phyloP scores from a whole-genome alignment of 2,888 invertebrate species.

The Bibio marci region DNA sequence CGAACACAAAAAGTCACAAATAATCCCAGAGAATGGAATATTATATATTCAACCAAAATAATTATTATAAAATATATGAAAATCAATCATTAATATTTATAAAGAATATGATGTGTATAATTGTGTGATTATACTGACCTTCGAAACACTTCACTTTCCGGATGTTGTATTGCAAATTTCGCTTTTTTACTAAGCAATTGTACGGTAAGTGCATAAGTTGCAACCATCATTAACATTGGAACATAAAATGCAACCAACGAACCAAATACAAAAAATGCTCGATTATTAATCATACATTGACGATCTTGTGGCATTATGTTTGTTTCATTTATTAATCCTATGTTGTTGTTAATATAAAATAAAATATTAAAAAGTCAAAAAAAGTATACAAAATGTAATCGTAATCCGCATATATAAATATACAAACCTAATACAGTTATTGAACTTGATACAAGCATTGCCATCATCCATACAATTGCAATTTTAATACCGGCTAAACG shows the following conservation, averaged over 20 bases:
- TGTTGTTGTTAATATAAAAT: neutral
- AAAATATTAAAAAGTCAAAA: neutral
- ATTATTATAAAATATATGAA: too few species aligned
- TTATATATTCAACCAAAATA: too few species aligned
- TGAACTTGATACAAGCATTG: conserved; percentile 74
- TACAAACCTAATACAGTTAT: conserved; percentile 59
- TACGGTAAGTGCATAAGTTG: conserved; percentile 79
- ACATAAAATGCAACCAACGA: conserved; percentile 89
- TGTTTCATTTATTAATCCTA: conserved; percentile 55
- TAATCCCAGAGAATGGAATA: too few species aligned
- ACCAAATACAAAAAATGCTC: conserved; percentile 77
- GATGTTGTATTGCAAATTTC: conserved; percentile 47
- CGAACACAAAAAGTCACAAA: too few species aligned
- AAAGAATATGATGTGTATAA: too few species aligned
- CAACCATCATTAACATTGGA: conserved; percentile 88
- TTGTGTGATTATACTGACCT: conserved; percentile 24
- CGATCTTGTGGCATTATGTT: conserved; percentile 69
- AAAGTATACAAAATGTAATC: neutral
- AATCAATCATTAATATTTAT: too few species aligned
- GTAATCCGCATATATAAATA: neutral
- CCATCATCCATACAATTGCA: conserved; percentile 78
- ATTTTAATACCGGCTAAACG: conserved; percentile 74
- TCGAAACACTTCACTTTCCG: conserved; percentile 40
- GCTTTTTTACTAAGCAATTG: conserved; percentile 68
- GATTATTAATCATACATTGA: conserved; percentile 66